These are phyloP conservation scores for Drosophila novamexicana DNA, from an alignment of 1,140 invertebrate species.

Conservation along the genomic window DNA sequence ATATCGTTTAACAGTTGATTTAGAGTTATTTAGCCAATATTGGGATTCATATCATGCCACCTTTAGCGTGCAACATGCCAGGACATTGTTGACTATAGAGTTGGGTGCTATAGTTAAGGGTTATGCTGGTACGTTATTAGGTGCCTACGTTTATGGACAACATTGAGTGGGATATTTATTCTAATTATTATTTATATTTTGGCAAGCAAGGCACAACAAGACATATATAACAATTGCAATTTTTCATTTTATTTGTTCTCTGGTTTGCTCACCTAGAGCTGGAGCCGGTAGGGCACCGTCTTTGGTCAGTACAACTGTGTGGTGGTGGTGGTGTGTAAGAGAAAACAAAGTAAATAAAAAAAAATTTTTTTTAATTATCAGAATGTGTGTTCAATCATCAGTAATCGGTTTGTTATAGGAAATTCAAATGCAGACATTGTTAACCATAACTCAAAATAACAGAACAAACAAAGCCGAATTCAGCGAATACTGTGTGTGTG, in stretches of 20 bases:
- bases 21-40: conserved; percentile 54
- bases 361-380: conserved; percentile 46
- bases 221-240: conserved; percentile 35
- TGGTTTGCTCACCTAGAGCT: conserved; percentile 87
- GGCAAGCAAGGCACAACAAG: conserved; percentile 41
- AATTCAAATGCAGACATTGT: conserved; percentile 48
- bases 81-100: conserved; percentile 35
- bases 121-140: conserved; percentile 7
- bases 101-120: conserved; percentile 31
- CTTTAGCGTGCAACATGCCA: conserved; percentile 77
- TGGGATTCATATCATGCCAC: conserved; percentile 49
- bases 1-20: conserved; percentile 30
- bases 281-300: conserved; percentile 89
- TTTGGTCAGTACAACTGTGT: conserved; percentile 90
- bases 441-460: conserved; percentile 52
- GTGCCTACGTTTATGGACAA: conserved; percentile 40
- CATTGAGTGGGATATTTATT: conserved; percentile 26
- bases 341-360: conserved; percentile 68
- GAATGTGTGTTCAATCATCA: conserved; percentile 33
- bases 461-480: conserved; percentile 47
- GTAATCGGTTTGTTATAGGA: conserved; percentile 48
- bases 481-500: conserved; percentile 41
- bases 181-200: conserved; percentile 15
- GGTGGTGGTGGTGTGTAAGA: conserved; percentile 67
- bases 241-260: conserved; percentile 45